A percentile compares a stretch with the other conserved stretches of the same genome.
phyloP scores from a whole-genome alignment of 2,113 vertebrate species.

The Mesoclemmys tuberculata region DNA sequence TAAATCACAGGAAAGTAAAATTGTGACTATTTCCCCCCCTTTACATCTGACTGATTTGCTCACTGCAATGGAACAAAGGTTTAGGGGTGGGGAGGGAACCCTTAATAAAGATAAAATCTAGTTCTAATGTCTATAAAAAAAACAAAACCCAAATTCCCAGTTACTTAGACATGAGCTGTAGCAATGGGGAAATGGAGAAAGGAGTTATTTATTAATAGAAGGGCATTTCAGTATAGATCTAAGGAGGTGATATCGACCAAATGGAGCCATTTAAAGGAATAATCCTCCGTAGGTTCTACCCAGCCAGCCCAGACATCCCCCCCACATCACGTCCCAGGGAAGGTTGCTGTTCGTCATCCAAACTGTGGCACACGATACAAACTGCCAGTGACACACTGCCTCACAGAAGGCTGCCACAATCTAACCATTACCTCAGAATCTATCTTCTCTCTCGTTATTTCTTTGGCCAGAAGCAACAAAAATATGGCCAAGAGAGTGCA shows the following conservation, averaged over 20 bases:
- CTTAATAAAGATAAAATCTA: conserved; percentile 77
- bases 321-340: neutral
- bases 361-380: neutral
- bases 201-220: conserved; percentile 80
- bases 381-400: neutral
- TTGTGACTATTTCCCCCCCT: neutral
- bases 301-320: conserved; percentile 27
- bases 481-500: rapidly evolving
- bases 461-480: neutral
- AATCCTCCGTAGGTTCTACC: conserved; percentile 49
- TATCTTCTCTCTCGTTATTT: neutral
- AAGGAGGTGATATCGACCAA: conserved; percentile 59
- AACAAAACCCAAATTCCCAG: conserved; percentile 74
- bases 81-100: conserved; percentile 30
- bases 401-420: neutral
- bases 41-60: neutral
- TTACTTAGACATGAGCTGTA: conserved; percentile 61
- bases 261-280: conserved; percentile 67
- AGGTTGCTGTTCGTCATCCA: neutral
- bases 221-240: conserved; percentile 72
- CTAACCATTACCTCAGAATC: rapidly evolving
- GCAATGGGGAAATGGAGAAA: conserved; percentile 62
- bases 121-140: conserved; percentile 78
- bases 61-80: conserved; percentile 47
- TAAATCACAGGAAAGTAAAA: neutral